Conservation (phyloP, 2,113 vertebrate species). For the Pelecanoides urinatrix region DNA sequence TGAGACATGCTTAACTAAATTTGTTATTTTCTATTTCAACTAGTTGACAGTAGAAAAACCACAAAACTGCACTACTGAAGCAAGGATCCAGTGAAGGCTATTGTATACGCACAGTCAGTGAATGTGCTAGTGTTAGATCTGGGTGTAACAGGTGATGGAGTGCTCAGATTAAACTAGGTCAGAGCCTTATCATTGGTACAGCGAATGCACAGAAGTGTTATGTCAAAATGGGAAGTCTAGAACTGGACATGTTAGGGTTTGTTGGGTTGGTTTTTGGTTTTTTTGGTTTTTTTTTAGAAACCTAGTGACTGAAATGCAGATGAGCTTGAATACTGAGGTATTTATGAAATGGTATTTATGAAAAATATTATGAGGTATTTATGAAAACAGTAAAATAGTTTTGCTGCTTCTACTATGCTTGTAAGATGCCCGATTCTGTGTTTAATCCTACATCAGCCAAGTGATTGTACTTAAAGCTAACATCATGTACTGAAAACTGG, state of each 20-base stretch:
- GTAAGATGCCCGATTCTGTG: background rate
- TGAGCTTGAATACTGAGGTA: background rate
- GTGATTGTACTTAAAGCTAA: background rate
- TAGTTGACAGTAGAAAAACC: background rate
- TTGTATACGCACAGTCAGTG: rapidly evolving
- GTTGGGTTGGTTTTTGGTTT: too few relatives aligned
- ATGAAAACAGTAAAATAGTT: background rate
- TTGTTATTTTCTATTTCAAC: background rate
- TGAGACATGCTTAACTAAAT: background rate
- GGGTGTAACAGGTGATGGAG: background rate
- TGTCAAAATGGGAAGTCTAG: background rate
- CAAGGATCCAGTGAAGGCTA: background rate
- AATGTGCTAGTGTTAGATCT: background rate
- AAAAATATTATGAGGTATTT: background rate
- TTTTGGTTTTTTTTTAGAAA: background rate
- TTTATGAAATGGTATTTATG: background rate
- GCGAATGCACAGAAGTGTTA: background rate
- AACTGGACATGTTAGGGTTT: background rate
- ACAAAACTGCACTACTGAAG: background rate
- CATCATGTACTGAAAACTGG: background rate
- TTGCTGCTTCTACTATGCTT: background rate
- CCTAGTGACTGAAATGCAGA: background rate
- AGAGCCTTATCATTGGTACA: background rate
- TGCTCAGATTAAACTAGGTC: background rate
- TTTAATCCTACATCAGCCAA: background rate